These are phyloP conservation scores for Syngnathus floridae DNA, from an alignment of 2,113 vertebrate genomes.

Conservation along the genomic window DNA sequence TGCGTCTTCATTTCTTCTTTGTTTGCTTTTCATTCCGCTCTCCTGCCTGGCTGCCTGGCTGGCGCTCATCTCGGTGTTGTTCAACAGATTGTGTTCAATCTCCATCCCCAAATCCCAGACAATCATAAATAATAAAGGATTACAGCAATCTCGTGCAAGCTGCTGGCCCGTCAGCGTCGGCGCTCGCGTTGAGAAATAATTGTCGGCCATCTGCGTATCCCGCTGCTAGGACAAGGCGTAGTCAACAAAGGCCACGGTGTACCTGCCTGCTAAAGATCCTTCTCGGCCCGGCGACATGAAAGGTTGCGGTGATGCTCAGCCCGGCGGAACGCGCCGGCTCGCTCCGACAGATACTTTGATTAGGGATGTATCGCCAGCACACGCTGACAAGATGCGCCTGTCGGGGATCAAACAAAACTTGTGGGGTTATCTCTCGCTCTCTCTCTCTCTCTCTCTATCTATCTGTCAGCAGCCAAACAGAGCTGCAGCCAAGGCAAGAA, in stretches of 20 bases:
- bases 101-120: constrained; percentile 72
- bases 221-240: constrained; percentile 69
- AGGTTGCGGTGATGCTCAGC: constrained; percentile 56
- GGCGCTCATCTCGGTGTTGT: constrained; percentile 55
- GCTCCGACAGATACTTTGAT: constrained; percentile 56
- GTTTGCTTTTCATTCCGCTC: constrained; percentile 68
- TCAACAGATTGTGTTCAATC: constrained; percentile 74
- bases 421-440: constrained; percentile 32
- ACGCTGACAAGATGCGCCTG: constrained; percentile 60
- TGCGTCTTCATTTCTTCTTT: constrained; percentile 67
- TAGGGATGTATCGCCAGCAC: constrained; percentile 52
- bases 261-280: constrained; percentile 62
- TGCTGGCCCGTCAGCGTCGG: constrained; percentile 64
- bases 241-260: constrained; percentile 64
- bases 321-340: constrained; percentile 48
- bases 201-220: constrained; percentile 75
- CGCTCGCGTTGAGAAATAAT: constrained; percentile 70
- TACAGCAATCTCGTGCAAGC: constrained; percentile 72
- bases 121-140: constrained; percentile 79
- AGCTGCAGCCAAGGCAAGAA: constrained; percentile 35
- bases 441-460: constrained; percentile 42
- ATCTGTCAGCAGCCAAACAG: constrained; percentile 38
- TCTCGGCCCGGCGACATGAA: constrained; percentile 44
- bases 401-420: constrained; percentile 56
- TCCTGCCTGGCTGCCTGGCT: constrained; percentile 45